phyloP scores from a whole-genome alignment of 2,888 invertebrate species.

The Brachycybe producta region DNA sequence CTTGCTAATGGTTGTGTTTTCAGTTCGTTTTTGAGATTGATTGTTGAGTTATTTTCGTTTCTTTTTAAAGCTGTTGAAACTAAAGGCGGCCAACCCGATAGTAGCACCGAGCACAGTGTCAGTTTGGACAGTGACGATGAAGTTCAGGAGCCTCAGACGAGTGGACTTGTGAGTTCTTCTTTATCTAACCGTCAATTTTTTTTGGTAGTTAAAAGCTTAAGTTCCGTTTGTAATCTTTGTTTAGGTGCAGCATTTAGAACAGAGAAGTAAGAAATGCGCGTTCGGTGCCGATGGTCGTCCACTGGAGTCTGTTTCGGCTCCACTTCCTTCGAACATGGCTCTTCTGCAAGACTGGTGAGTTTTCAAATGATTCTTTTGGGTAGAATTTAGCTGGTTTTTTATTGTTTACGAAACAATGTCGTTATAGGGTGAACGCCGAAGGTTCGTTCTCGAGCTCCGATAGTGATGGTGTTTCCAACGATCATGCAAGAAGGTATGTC shows the following conservation, averaged over 20 bases:
- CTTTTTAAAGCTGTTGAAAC: slow-evolving; percentile 14
- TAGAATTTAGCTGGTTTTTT: background rate
- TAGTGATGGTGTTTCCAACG: slow-evolving; percentile 2
- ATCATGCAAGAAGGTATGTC: background rate
- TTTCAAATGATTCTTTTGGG: background rate
- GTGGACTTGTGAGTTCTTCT: background rate
- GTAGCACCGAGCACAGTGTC: slow-evolving; percentile 64
- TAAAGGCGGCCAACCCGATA: slow-evolving; percentile 28
- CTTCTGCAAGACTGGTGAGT: slow-evolving; percentile 7
- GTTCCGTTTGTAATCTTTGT: too few species aligned
- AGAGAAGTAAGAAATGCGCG: too few species aligned
- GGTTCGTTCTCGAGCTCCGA: slow-evolving; percentile 13
- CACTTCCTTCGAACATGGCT: background rate
- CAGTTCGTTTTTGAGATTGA: background rate
- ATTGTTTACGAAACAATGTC: too few species aligned
- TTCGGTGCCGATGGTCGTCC: background rate
- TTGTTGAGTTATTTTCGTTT: slow-evolving; percentile 6
- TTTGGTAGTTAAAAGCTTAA: too few species aligned
- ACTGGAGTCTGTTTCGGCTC: background rate
- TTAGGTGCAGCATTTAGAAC: slow-evolving; percentile 1
- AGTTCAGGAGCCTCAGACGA: background rate
- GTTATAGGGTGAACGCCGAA: slow-evolving; percentile 6
- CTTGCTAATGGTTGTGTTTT: background rate
- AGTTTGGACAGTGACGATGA: slow-evolving; percentile 45
- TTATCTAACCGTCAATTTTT: too few species aligned